phyloP scores from a whole-genome alignment of 2,888 invertebrate species.

The Oscheius sp. region DNA sequence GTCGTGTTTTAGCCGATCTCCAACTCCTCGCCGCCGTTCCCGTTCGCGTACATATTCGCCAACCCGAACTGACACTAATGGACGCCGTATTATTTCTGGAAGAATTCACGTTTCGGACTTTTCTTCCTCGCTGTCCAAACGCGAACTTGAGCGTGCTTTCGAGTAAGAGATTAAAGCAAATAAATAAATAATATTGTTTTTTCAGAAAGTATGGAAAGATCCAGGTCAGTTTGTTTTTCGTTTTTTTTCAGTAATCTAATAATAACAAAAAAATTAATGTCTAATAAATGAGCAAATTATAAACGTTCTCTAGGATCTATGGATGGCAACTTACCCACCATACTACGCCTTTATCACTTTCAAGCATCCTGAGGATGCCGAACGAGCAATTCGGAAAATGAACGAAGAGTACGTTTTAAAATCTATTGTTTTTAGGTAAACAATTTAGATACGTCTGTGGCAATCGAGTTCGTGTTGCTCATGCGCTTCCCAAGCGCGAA shows the following conservation, averaged over 20 bases:
- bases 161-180: slow-evolving; percentile 11
- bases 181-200: background rate
- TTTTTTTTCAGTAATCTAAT: no score
- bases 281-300: no score
- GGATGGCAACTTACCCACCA: slow-evolving; percentile 35
- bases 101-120: slow-evolving; percentile 33
- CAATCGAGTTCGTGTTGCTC: slow-evolving; percentile 29
- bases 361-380: slow-evolving; percentile 30
- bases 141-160: slow-evolving; percentile 30
- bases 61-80: slow-evolving; percentile 17
- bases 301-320: no score
- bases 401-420: slow-evolving; percentile 27
- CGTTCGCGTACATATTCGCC: slow-evolving; percentile 30
- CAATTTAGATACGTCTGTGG: slow-evolving; percentile 22
- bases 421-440: background rate
- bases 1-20: slow-evolving; percentile 22
- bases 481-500: slow-evolving; percentile 29
- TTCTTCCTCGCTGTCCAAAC: slow-evolving; percentile 12
- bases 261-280: no score
- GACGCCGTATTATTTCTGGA: slow-evolving; percentile 23
- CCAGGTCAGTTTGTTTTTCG: no score
- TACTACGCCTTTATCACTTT: slow-evolving; percentile 34
- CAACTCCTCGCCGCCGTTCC: slow-evolving; percentile 22
- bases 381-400: slow-evolving; percentile 31
- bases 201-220: slow-evolving; percentile 29